Evolutionary conservation across 2,797 vertebrate species (phyloP).

Genomic region (Acrossocheilus wenchowensis): DNA sequence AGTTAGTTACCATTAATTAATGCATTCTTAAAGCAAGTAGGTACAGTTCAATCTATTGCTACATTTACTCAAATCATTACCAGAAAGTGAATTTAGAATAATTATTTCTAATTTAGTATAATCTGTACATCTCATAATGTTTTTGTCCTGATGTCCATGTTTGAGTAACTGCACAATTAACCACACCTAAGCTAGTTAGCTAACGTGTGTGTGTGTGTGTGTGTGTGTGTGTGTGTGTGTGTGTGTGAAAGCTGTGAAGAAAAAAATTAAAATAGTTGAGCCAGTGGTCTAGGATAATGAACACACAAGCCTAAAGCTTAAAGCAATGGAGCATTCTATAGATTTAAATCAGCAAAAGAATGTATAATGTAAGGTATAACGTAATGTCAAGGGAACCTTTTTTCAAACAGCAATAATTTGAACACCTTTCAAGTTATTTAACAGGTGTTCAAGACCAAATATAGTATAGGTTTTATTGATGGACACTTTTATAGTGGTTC

Average conservation of each 20-base stretch:
- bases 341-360: background rate
- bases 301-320: background rate
- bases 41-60: background rate
- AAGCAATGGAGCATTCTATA: background rate
- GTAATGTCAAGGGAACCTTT: background rate
- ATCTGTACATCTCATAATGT: constrained; percentile 60
- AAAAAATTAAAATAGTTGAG: background rate
- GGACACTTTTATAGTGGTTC: background rate
- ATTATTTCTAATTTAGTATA: constrained; percentile 62
- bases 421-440: background rate
- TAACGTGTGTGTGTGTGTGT: background rate
- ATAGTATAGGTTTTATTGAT: background rate
- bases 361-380: background rate
- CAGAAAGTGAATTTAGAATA: constrained; percentile 11
- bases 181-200: background rate
- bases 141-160: background rate
- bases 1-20: background rate
- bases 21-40: background rate
- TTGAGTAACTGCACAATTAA: background rate
- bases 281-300: background rate
- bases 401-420: background rate
- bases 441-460: background rate
- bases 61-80: background rate
- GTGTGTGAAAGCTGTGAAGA: background rate
- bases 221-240: background rate